A percentile compares a stretch with the other conserved stretches of the same genome.
Conservation (phyloP, 2,797 vertebrate species). For the Alcedo quadribrachys region DNA sequence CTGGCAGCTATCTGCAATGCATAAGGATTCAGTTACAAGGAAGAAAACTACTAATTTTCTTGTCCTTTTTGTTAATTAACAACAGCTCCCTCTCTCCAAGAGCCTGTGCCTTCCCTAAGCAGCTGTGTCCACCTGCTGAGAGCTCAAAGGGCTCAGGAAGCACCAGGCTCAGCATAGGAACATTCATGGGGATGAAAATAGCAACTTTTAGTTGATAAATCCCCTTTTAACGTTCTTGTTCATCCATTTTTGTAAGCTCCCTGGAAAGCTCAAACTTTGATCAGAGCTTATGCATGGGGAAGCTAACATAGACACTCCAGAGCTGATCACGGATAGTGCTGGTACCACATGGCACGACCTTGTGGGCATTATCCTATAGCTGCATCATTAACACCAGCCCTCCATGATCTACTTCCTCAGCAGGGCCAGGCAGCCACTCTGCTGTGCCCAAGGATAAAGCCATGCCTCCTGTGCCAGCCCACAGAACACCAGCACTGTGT, state of each 20-base stretch:
- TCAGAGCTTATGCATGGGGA: neutral
- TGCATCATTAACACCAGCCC: fast-evolving
- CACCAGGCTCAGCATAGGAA: neutral
- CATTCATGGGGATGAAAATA: neutral
- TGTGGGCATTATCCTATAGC: neutral
- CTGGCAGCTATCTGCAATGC: neutral
- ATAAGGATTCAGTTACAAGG: neutral
- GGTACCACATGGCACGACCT: neutral
- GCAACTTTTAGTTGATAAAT: neutral
- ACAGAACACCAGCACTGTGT: neutral
- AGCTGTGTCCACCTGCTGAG: neutral
- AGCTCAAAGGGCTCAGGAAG: neutral
- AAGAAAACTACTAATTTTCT: slow-evolving; percentile 20
- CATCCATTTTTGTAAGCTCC: neutral
- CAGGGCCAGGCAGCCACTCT: neutral
- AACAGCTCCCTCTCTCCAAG: neutral
- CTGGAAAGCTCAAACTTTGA: neutral
- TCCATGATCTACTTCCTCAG: neutral
- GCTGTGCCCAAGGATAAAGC: fast-evolving
- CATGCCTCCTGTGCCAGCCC: neutral
- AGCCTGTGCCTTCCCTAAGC: fast-evolving
- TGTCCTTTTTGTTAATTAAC: slow-evolving; percentile 50
- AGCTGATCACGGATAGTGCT: neutral
- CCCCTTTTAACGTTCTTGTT: neutral
- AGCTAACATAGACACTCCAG: neutral